These are phyloP conservation scores for Chrysolina haemoptera DNA, from an alignment of 2,888 invertebrate genomes.

Conservation along the genomic window DNA sequence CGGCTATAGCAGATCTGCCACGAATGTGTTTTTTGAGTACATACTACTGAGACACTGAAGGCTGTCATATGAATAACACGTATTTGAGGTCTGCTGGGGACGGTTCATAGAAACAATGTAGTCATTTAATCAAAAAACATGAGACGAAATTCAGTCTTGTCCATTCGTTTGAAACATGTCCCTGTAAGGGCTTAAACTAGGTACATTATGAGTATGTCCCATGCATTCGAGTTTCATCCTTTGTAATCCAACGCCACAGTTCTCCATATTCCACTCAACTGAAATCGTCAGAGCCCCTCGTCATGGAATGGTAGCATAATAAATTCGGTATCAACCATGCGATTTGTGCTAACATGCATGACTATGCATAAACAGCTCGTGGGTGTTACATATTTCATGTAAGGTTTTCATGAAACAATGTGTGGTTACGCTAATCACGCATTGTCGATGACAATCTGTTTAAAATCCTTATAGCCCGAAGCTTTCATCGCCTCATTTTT, in stretches of 20 bases:
- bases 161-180: background rate
- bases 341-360: constrained; percentile 29
- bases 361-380: constrained; percentile 33
- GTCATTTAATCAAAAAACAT: too few relatives aligned
- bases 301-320: constrained; percentile 30
- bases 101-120: too few relatives aligned
- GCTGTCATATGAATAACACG: too few relatives aligned
- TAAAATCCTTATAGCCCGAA: constrained; percentile 8
- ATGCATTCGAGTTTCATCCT: background rate
- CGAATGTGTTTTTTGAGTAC: too few relatives aligned
- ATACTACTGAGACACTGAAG: too few relatives aligned
- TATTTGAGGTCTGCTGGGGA: too few relatives aligned
- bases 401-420: constrained; percentile 31
- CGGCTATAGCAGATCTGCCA: too few relatives aligned
- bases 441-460: constrained; percentile 31
- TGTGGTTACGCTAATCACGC: constrained; percentile 29
- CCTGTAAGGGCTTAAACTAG: background rate
- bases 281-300: constrained; percentile 33
- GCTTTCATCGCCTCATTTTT: background rate
- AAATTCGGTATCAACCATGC: constrained; percentile 34
- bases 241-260: background rate
- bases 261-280: constrained; percentile 31
- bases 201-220: background rate
- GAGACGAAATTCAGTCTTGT: background rate
- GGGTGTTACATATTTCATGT: constrained; percentile 31